Conservation (phyloP, 2,113 vertebrate genomes). For the Rhineura floridana region DNA sequence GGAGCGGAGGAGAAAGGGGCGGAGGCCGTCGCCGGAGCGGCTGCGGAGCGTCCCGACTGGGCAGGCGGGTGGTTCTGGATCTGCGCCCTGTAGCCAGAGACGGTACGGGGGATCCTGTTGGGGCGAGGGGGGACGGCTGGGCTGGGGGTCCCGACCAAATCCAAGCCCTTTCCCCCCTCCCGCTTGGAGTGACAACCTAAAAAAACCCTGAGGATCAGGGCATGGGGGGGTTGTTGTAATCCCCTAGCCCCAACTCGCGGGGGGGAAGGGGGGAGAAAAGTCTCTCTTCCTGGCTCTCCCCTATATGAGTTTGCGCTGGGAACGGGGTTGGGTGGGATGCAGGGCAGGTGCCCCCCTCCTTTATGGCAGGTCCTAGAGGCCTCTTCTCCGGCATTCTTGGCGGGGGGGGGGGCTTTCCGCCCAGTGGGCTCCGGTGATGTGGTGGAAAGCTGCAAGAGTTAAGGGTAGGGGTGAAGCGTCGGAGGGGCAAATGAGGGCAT, state of each 20-base stretch:
- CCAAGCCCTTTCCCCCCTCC: not conserved
- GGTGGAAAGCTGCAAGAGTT: too few species aligned
- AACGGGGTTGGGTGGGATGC: not conserved
- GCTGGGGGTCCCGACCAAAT: not conserved
- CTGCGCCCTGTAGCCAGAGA: not conserved
- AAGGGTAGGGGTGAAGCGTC: too few species aligned
- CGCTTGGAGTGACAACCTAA: not conserved
- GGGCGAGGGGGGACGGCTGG: not conserved
- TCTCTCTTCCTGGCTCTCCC: too few species aligned
- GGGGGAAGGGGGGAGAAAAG: too few species aligned
- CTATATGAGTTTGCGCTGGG: not conserved
- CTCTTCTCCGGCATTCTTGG: not conserved
- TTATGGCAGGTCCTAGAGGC: not conserved
- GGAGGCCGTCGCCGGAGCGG: not conserved
- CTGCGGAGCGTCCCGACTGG: not conserved
- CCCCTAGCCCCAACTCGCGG: not conserved
- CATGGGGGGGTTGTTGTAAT: too few species aligned
- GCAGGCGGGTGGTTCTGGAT: too few species aligned
- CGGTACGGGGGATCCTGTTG: accelerated
- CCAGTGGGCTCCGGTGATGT: not conserved
- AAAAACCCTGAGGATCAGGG: not conserved
- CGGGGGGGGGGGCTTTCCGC: not conserved
- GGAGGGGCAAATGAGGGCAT: too few species aligned
- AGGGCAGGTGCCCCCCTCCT: not conserved
- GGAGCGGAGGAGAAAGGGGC: not conserved